Evolutionary conservation across 2,797 vertebrate genomes (phyloP), one percentile per base, ranked within the genome.

Genomic region (Cheirogaleus major): DNA sequence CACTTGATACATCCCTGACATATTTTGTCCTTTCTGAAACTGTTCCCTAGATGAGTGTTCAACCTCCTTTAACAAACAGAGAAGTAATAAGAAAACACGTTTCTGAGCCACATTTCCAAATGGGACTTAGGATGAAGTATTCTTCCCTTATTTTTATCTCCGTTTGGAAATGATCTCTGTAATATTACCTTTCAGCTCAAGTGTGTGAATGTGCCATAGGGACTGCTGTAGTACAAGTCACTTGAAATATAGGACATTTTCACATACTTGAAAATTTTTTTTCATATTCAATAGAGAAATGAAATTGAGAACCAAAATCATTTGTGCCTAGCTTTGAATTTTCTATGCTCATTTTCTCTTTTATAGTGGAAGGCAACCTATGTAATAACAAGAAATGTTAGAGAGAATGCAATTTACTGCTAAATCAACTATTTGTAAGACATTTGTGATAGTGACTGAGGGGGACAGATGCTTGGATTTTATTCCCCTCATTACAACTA

Each of bases 61-160:
- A 35, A 35, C 30, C 52, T 95, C 59, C 93, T 91, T 65, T 92
- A 91, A 63, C 48, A 91, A 96, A 93, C 38, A 87, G 63, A 55
- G n/a, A 84, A 41, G 23, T 85, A 89, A 88, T 67, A 87, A 72
- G 27, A 95, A 95, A 94, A 75, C 32, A 35, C 78, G 65, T 23
- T 91, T 91, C n/a, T 84, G n/a, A 86, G 52, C 41, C 48, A 45
- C 67, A 41, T 75, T 93, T 96, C 65, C 70, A 94, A 93, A 72
- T 73, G 30, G 45, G 18, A 91, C 30, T 67, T 20, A 38, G 30
- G 41, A 94, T 94, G 57, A 95, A 93, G 22, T 30, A 92, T 73
- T 94, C 57, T 72, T 97, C 79, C 86, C 55, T 80, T 95, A 78
- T 91, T 94, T 98, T 96, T 95, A 70, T 95, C 59, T 96, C 88